Evolutionary conservation across 2,888 invertebrate species (phyloP).

Genomic region (Artemia sp.): DNA sequence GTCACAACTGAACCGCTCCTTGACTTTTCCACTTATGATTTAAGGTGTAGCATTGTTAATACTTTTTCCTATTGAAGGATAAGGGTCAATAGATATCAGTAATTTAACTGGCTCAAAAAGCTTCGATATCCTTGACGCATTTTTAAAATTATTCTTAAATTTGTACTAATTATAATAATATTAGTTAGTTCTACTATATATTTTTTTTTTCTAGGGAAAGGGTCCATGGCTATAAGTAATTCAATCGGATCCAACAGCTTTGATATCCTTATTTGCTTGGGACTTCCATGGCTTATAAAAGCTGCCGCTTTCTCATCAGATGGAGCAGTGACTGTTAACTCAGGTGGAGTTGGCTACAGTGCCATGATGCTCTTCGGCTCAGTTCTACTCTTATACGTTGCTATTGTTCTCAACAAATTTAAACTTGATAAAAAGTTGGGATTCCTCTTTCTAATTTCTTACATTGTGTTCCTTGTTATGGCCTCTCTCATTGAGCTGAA

Average conservation of each 20-base stretch:
- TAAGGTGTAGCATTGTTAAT: too few relatives aligned
- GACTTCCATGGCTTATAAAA: slow-evolving; percentile 67
- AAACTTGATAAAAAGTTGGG: slow-evolving; percentile 52
- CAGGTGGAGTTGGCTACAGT: slow-evolving; percentile 62
- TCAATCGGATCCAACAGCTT: slow-evolving; percentile 79
- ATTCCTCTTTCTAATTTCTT: slow-evolving; percentile 44
- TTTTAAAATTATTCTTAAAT: too few relatives aligned
- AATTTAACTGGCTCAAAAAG: too few relatives aligned
- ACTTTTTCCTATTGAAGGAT: too few relatives aligned
- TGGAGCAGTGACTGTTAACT: slow-evolving; percentile 57
- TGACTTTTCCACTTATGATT: too few relatives aligned
- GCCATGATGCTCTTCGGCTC: slow-evolving; percentile 58
- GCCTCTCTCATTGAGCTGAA: slow-evolving; percentile 63
- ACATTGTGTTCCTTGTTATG: slow-evolving; percentile 50
- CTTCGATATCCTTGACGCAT: too few relatives aligned
- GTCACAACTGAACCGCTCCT: too few relatives aligned
- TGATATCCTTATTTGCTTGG: slow-evolving; percentile 68
- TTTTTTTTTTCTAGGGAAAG: slow-evolving; percentile 47
- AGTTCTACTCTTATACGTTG: slow-evolving; percentile 48
- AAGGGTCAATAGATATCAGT: too few relatives aligned
- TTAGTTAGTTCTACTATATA: too few relatives aligned
- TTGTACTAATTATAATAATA: too few relatives aligned
- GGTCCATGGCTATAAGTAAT: slow-evolving; percentile 79
- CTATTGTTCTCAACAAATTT: slow-evolving; percentile 51
- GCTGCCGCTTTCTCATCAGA: slow-evolving; percentile 40